Evolutionary conservation across 2,888 invertebrate genomes (phyloP).

Genomic region (Nineta flava): DNA sequence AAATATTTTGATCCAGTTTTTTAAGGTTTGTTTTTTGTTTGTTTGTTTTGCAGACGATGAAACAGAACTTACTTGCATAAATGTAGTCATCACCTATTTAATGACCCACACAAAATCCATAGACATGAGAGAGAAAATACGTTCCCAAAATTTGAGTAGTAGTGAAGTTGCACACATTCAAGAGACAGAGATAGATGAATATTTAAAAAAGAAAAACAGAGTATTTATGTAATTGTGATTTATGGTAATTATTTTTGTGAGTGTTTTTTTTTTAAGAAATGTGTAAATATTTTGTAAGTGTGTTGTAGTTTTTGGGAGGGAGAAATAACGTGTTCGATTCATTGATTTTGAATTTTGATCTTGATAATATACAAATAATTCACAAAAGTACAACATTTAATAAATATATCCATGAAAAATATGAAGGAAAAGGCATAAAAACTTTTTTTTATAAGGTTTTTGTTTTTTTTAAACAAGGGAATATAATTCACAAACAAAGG

Average conservation of each 20-base stretch:
- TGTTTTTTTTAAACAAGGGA: too few species aligned
- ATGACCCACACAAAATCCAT: constrained; percentile 16
- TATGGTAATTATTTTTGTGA: constrained; percentile 5
- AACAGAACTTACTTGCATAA: constrained; percentile 41
- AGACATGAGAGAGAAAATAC: constrained; percentile 14
- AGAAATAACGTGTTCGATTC: background rate
- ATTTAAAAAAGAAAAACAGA: constrained; percentile 4
- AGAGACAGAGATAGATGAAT: constrained; percentile 2
- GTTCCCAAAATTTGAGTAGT: constrained; percentile 7
- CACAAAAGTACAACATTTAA: background rate
- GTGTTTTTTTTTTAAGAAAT: background rate
- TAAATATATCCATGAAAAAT: background rate
- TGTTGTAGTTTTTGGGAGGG: background rate
- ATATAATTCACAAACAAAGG: background rate
- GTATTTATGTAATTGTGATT: background rate
- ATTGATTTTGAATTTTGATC: background rate
- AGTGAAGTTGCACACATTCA: constrained; percentile 2
- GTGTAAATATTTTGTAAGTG: background rate
- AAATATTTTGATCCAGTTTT: too few species aligned
- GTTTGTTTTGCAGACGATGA: too few species aligned
- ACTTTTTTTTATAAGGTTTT: too few species aligned
- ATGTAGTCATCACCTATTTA: constrained; percentile 42
- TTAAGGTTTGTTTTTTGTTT: too few species aligned
- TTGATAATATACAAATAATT: background rate
- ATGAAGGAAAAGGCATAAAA: background rate